phyloP scores from a whole-genome alignment of 1,140 invertebrate genomes.

The Cydia amplana region DNA sequence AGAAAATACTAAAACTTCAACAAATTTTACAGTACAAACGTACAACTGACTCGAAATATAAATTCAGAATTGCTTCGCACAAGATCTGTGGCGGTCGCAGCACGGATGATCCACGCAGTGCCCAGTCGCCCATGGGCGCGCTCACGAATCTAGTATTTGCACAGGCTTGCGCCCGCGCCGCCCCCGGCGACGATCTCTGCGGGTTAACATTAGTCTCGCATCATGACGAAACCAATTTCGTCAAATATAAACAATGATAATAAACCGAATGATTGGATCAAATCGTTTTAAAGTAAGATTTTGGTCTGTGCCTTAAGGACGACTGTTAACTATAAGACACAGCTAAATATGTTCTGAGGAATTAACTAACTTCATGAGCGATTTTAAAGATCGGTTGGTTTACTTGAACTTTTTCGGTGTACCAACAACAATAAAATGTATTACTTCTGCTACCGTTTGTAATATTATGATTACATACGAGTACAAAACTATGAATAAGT shows the following conservation, averaged over 20 bases:
- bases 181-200: conserved; percentile 60
- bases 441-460: too few species aligned
- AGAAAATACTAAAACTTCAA: too few species aligned
- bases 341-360: too few species aligned
- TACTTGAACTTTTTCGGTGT: too few species aligned
- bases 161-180: conserved; percentile 61
- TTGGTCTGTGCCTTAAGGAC: background rate
- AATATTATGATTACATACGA: too few species aligned
- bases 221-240: conserved; percentile 37
- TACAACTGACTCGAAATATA: background rate
- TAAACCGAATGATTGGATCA: background rate
- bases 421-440: too few species aligned
- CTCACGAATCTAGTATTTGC: conserved; percentile 59
- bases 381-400: too few species aligned
- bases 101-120: conserved; percentile 7
- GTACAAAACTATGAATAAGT: too few species aligned
- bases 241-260: conserved; percentile 8
- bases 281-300: background rate
- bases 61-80: background rate
- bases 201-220: conserved; percentile 62
- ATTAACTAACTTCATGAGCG: too few species aligned
- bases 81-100: background rate
- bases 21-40: background rate
- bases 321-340: too few species aligned
- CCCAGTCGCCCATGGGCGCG: conserved; percentile 33